Percentiles rank a stretch among this genome's conserved stretches.
These are phyloP conservation scores for Luscinia megarhynchos DNA, from an alignment of 2,797 vertebrate genomes.

Conservation along the genomic window DNA sequence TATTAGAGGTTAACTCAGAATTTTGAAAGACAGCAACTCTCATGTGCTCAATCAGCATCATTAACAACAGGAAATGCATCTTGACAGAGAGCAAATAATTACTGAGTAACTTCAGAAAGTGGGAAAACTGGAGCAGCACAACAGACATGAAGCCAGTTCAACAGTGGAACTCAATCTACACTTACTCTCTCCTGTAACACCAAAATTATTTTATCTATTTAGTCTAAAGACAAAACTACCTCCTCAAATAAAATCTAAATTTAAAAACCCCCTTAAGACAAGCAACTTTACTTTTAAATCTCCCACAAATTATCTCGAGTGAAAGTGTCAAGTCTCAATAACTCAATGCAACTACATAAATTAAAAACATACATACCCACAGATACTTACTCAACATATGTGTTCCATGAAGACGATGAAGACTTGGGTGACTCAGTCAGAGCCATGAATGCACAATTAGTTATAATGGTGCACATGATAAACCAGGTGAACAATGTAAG, in stretches of 20 bases:
- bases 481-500: conserved; percentile 92
- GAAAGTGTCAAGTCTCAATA: not conserved
- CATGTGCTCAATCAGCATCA: not conserved
- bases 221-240: not conserved
- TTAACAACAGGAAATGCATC: not conserved
- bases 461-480: conserved; percentile 94
- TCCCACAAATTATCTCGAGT: not conserved
- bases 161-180: not conserved
- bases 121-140: not conserved
- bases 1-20: conserved; percentile 66
- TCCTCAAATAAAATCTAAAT: not conserved
- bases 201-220: not conserved
- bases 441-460: conserved; percentile 96
- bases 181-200: not conserved
- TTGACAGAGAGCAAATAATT: not conserved
- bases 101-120: not conserved
- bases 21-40: not conserved
- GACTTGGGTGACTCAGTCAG: conserved; percentile 43
- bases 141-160: not conserved
- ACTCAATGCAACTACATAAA: not conserved
- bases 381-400: conserved; percentile 89
- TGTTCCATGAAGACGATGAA: conserved; percentile 78
- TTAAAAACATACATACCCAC: not conserved
- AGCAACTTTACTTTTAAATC: not conserved
- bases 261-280: not conserved